phyloP scores from a whole-genome alignment of 1,140 invertebrate species.

The Limonius californicus region DNA sequence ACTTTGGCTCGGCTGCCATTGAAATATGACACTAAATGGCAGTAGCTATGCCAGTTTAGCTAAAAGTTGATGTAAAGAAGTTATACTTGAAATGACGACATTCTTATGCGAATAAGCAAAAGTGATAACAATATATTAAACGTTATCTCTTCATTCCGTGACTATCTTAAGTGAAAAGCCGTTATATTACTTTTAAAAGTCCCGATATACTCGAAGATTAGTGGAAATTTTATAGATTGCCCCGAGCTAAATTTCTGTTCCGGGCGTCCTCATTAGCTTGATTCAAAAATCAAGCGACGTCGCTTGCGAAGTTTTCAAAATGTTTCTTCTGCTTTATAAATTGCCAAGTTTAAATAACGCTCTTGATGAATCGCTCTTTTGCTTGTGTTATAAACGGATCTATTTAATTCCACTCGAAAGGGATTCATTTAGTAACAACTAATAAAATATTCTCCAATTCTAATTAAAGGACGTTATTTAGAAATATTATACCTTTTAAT shows the following conservation, averaged over 20 bases:
- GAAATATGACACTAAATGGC: slow-evolving; percentile 13
- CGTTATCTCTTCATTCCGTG: slow-evolving; percentile 6
- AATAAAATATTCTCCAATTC: too few relatives aligned
- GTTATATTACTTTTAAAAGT: slow-evolving; percentile 17
- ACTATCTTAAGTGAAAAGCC: slow-evolving; percentile 6
- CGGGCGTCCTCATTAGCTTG: slow-evolving; percentile 19
- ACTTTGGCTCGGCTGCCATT: slow-evolving; percentile 1
- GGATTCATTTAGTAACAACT: too few relatives aligned
- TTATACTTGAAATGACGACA: slow-evolving; percentile 8
- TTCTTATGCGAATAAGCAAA: slow-evolving; percentile 14
- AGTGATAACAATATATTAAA: slow-evolving; percentile 12
- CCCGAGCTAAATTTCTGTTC: slow-evolving; percentile 20
- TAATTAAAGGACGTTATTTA: too few relatives aligned
- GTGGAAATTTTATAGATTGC: slow-evolving; percentile 24
- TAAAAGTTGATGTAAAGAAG: slow-evolving; percentile 15
- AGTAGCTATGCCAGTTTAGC: neutral
- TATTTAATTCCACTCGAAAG: neutral
- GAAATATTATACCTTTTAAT: too few relatives aligned
- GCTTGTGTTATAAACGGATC: neutral
- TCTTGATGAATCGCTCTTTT: neutral
- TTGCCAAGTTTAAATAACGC: slow-evolving; percentile 8
- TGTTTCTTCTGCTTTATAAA: slow-evolving; percentile 1
- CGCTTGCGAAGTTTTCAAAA: slow-evolving; percentile 1
- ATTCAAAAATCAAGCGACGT: slow-evolving; percentile 24
- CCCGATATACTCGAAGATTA: slow-evolving; percentile 20